phyloP scores from a whole-genome alignment of 2,113 vertebrate species.

The Corydoras maculifer region DNA sequence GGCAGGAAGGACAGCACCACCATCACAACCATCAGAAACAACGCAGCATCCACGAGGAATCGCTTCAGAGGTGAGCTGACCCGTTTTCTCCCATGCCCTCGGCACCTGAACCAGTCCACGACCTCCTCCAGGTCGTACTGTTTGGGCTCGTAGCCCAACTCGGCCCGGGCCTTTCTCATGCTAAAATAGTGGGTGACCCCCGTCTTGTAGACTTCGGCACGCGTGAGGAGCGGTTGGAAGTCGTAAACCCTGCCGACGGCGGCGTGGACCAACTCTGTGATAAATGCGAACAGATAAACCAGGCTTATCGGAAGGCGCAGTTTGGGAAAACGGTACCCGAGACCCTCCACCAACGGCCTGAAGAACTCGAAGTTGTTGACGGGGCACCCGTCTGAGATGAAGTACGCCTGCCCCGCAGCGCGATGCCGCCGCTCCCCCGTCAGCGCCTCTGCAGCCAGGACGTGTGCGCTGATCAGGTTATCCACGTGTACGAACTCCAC shows the following conservation, averaged over 20 bases:
- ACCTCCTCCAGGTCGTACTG: constrained; percentile 73
- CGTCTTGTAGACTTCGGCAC: constrained; percentile 90
- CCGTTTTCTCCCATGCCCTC: constrained; percentile 65
- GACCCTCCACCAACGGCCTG: constrained; percentile 81
- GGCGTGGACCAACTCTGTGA: constrained; percentile 76
- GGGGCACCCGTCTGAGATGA: constrained; percentile 84
- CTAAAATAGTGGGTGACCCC: constrained; percentile 90
- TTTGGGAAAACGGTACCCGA: constrained; percentile 83
- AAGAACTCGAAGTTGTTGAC: constrained; percentile 96
- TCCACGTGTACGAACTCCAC: constrained; percentile 94
- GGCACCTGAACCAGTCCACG: constrained; percentile 78
- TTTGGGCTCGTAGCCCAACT: constrained; percentile 77
- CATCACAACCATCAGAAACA: constrained; percentile 59
- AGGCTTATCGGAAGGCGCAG: constrained; percentile 74
- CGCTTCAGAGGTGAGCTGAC: constrained; percentile 11
- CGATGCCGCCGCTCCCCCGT: constrained; percentile 57
- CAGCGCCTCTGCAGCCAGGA: constrained; percentile 75
- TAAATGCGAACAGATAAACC: constrained; percentile 80
- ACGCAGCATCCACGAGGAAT: constrained; percentile 53
- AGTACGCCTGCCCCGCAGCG: constrained; percentile 87
- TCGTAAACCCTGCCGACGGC: constrained; percentile 74
- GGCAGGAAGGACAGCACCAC: constrained; percentile 67
- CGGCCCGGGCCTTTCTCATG: constrained; percentile 76
- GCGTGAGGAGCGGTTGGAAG: constrained; percentile 90
- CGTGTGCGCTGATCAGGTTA: constrained; percentile 81